These are phyloP conservation scores for Uromys caudimaculatus DNA, from an alignment of 2,797 vertebrate genomes.

Conservation along the genomic window DNA sequence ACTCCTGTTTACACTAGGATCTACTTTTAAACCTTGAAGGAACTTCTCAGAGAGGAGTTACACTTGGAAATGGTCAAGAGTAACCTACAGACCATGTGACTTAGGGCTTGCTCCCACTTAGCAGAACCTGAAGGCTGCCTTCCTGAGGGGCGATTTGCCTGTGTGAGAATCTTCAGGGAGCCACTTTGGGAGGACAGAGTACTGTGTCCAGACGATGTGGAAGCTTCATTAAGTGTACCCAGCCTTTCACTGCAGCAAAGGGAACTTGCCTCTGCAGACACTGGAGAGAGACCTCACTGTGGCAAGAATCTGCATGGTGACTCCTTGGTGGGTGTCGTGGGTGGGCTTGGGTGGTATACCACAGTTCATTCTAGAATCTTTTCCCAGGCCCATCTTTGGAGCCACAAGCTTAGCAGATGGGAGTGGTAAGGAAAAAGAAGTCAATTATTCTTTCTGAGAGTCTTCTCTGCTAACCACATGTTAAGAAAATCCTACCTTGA, in stretches of 20 bases:
- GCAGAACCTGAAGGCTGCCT: neutral
- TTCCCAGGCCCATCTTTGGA: neutral
- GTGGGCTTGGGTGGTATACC: rapidly evolving
- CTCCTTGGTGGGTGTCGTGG: neutral
- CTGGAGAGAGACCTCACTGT: neutral
- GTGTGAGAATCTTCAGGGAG: rapidly evolving
- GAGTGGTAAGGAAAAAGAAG: too few species aligned
- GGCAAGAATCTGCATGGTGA: neutral
- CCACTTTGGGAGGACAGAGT: neutral
- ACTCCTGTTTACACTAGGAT: neutral
- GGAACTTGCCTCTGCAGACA: neutral
- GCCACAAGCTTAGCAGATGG: neutral
- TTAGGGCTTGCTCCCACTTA: neutral
- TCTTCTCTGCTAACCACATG: neutral
- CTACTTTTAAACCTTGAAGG: neutral
- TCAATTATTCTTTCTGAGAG: neutral
- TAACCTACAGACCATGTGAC: neutral
- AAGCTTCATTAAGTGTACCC: too few species aligned
- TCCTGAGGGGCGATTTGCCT: neutral
- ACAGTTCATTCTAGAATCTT: rapidly evolving
- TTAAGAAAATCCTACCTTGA: neutral
- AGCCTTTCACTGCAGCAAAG: too few species aligned
- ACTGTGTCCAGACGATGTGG: neutral
- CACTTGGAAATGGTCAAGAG: neutral
- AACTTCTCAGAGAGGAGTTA: neutral